phyloP scores from a whole-genome alignment of 2,113 vertebrate genomes.

The Scortum barcoo region DNA sequence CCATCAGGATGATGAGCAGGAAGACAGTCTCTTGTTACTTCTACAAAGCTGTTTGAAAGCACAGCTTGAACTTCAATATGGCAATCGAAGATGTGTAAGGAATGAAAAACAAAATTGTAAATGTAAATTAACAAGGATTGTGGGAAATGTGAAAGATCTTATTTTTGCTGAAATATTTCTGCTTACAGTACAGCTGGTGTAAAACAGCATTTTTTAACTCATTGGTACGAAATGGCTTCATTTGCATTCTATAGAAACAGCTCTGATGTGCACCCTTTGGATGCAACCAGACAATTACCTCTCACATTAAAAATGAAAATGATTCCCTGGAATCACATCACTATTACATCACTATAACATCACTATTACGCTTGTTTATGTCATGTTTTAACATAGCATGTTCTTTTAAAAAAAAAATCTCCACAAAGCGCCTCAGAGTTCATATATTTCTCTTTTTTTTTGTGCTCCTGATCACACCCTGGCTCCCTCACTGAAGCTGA shows the following conservation, averaged over 20 bases:
- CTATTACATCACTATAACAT: too few relatives aligned
- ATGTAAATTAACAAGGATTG: too few relatives aligned
- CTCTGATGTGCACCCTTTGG: neutral
- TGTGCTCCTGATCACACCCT: neutral
- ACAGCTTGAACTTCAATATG: too few relatives aligned
- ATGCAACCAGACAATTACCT: neutral
- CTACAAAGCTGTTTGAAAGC: too few relatives aligned
- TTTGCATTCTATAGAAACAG: neutral
- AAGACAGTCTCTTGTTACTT: too few relatives aligned
- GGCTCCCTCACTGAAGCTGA: constrained; percentile 7
- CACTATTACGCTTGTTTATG: too few relatives aligned
- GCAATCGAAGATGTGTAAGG: neutral
- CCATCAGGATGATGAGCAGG: too few relatives aligned
- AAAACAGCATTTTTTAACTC: neutral
- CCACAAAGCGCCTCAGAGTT: neutral
- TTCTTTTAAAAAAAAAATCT: neutral
- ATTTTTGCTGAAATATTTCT: too few relatives aligned
- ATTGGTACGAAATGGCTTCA: neutral
- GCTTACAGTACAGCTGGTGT: too few relatives aligned
- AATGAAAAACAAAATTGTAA: neutral
- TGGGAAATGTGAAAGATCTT: too few relatives aligned
- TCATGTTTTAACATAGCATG: neutral
- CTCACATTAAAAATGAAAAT: neutral
- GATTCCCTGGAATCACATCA: too few relatives aligned
- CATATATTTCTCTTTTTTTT: neutral